Evolutionary conservation across 2,888 invertebrate species (phyloP).

Genomic region (Caenorhabditis panamensis): DNA sequence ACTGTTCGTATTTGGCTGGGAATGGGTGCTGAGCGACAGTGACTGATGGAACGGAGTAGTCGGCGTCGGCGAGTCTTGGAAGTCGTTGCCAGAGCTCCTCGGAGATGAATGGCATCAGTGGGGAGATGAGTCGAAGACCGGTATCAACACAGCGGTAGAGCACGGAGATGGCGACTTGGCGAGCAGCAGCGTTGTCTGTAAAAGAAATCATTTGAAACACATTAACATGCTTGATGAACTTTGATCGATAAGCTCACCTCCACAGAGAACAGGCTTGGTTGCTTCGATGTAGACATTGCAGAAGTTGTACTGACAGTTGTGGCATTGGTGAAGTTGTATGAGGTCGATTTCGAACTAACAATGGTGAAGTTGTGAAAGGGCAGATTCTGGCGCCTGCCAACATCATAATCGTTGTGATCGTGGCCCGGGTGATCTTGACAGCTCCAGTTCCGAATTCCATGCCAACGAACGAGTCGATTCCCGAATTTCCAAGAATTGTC

Average conservation of each 20-base stretch:
- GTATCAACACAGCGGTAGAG: slow-evolving; percentile 90
- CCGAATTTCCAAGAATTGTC: slow-evolving; percentile 97
- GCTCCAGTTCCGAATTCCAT: slow-evolving; percentile 94
- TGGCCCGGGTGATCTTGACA: no score
- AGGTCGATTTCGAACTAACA: slow-evolving; percentile 41
- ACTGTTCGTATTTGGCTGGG: slow-evolving; percentile 64
- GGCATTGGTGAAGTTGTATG: slow-evolving; percentile 90
- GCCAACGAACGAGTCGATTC: slow-evolving; percentile 96
- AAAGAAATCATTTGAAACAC: not conserved
- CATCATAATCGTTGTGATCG: no score
- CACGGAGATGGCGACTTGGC: slow-evolving; percentile 85
- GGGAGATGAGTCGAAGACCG: slow-evolving; percentile 91
- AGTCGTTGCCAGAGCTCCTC: no score
- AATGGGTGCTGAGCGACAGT: slow-evolving; percentile 91
- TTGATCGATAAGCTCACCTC: no score
- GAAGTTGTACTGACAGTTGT: slow-evolving; percentile 95
- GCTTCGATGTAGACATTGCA: slow-evolving; percentile 94
- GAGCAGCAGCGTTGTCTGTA: slow-evolving; percentile 52
- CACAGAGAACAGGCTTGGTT: slow-evolving; percentile 74
- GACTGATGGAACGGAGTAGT: slow-evolving; percentile 87
- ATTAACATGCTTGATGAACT: not conserved
- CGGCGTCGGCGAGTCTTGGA: slow-evolving; percentile 83
- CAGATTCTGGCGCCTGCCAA: no score
- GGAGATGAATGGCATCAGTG: slow-evolving; percentile 97
- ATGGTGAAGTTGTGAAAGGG: no score